Base-by-base conservation (phyloP, 2,113 vertebrate genomes). In the Acrocephalus kingi region DNA sequence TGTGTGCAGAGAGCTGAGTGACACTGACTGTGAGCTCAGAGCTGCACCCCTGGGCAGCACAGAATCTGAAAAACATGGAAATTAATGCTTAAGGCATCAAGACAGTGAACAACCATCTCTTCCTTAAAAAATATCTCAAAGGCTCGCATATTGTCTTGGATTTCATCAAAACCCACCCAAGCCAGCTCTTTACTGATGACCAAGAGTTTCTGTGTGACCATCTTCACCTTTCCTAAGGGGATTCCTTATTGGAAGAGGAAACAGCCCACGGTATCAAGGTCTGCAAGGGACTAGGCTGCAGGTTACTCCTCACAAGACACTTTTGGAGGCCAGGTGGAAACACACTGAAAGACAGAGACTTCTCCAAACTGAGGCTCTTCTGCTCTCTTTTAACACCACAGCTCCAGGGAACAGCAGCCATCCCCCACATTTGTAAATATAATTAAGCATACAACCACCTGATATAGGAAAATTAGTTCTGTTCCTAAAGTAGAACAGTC, bases 251-350 rank as follows among this genome's bases (percentile, higher is more conserved):
- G n/a, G 48, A 52, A 46, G 41, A 58, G 31, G 31, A 41, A 64
- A 16, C 0, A 1, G 23, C 19, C 31, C 35, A 43, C 0, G 0
- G 6, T 4, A 43, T 33, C 5, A 20, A 81, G 35, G 20, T 43
- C 30, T 67, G 27, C 37, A 20, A 6, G 13, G 30, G 19, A 19
- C 6, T 25, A 43, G 23, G n/a, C 56, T 72, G n/a, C 35, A 73
- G 87, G 19, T 21, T 2, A 37, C 33, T 49, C 16, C 54, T 61
- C 59, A 24, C 31, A 55, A 12, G 7, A 39, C 25, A 7, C 5
- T 37, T 61, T 2, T 8, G 33, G 17, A 45, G 43, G 4, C 0
- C 7, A 56, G 51, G 8, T 9, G 24, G n/a, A 77, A 80, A 61
- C n/a, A 43, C n/a, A 49, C 25, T 30, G 48, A 28, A 67, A 51